Evolutionary conservation across 2,113 vertebrate species (phyloP), one percentile per base, ranked within the genome.

Genomic region (Paedocypris sp.): DNA sequence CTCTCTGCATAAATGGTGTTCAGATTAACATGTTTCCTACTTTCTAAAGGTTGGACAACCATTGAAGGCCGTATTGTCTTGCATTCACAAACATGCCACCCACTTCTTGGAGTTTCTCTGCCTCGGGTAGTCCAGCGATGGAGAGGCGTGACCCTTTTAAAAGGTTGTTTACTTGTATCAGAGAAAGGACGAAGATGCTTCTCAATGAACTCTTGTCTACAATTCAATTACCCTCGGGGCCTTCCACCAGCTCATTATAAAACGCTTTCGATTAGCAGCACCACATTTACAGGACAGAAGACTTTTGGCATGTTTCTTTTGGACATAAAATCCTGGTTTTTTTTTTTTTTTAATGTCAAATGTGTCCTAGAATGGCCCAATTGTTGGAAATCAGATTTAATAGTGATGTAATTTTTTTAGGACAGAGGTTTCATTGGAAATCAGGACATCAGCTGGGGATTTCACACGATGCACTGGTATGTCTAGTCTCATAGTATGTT

Each of bases 181-280:
- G 82, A 82, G 77, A 69, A 77, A 73, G 76, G 72, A 78, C 79
- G 77, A 83, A 85, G 76, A 76, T 68, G 68, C 79, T 83, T 71
- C 80, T 86, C 81, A 86, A 85, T 86, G 82, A 83, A 81, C 80
- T 85, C 82, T 86, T 85, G 85, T 86, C 81, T 86, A 85, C 83
- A 83, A 84, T 86, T 86, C 77, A 86, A 85, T 86, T 86, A 86
- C 62, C 62, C 78, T 75, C 74, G 76, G 77, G 80, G 74, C 75
- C 76, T 79, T 81, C 74, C 73, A 75, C 78, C 65, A 68, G 68
- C 70, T 67, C 67, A 64, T 60, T 74, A 45, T 41, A 54, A 39
- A 39, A 49, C 22, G 1, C 28, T 64, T 60, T 56, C 18, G 5
- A 22, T 11, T 15, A 58, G 38, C 32, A 18, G 26, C 11, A 8